Evolutionary conservation across 1,140 invertebrate species (phyloP).

Genomic region (Trichonephila inaurata): DNA sequence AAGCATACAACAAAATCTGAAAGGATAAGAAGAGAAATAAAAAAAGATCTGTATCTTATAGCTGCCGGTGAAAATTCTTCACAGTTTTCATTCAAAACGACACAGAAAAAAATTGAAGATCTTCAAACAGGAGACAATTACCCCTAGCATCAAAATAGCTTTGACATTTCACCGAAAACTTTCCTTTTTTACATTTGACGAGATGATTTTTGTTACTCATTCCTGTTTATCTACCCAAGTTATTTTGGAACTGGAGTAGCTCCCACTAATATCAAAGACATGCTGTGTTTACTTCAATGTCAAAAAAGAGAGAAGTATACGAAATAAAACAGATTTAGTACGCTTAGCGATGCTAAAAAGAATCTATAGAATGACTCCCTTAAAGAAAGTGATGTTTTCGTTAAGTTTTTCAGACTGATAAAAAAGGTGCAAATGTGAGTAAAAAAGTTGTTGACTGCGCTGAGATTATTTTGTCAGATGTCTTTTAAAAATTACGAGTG

Average conservation of each 20-base stretch:
- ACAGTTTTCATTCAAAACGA: neutral
- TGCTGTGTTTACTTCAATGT: neutral
- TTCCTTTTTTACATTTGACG: neutral
- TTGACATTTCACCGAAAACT: neutral
- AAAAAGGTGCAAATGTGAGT: neutral
- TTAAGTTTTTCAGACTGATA: neutral
- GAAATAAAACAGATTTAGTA: neutral
- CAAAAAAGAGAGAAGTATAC: neutral
- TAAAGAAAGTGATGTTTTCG: neutral
- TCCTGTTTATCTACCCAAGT: neutral
- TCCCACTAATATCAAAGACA: neutral
- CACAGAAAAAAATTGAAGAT: neutral
- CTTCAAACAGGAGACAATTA: neutral
- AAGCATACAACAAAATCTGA: too few relatives aligned
- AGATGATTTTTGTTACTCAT: neutral
- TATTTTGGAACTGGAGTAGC: neutral
- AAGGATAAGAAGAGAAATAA: too few relatives aligned
- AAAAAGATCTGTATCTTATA: too few relatives aligned
- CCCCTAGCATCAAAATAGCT: neutral
- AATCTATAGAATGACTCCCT: neutral
- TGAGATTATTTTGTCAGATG: too few relatives aligned
- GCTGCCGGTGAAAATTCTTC: neutral
- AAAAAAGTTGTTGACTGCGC: too few relatives aligned
- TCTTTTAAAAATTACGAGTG: too few relatives aligned
- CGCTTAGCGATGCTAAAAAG: neutral